A percentile compares a stretch with the other conserved stretches of the same genome.
Evolutionary conservation across 2,797 vertebrate genomes (phyloP).

Genomic region (Malurus splendens): DNA sequence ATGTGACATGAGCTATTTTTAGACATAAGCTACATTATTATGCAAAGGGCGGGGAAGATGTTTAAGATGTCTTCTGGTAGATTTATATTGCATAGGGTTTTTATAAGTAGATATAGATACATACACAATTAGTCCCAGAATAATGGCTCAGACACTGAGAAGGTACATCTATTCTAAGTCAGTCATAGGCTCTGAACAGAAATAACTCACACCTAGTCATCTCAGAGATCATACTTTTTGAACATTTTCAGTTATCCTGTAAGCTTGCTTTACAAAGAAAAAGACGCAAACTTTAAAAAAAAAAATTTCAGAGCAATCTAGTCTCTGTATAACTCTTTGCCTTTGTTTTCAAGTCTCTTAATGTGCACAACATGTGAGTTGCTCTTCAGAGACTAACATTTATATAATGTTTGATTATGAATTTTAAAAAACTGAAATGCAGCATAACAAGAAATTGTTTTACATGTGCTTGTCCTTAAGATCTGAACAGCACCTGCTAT

Average conservation of each 20-base stretch:
- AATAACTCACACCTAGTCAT: background rate
- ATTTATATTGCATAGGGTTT: background rate
- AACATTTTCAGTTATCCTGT: background rate
- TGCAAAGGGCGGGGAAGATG: background rate
- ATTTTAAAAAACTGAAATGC: background rate
- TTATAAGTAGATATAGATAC: background rate
- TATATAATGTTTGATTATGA: background rate
- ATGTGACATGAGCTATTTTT: background rate
- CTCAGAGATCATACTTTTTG: background rate
- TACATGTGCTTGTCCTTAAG: background rate
- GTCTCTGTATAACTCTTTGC: background rate
- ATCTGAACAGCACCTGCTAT: background rate
- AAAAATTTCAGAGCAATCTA: background rate
- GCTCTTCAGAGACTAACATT: background rate
- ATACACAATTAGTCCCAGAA: background rate
- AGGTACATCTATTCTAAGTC: background rate
- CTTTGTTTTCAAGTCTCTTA: background rate
- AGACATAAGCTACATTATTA: background rate
- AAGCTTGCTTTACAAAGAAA: background rate
- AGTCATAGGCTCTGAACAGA: background rate
- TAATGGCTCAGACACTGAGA: background rate
- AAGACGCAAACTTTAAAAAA: fast-evolving
- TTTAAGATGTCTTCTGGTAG: background rate
- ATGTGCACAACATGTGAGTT: background rate
- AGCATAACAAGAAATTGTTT: background rate